Conservation (phyloP, 2,797 vertebrate genomes). For the Arnoldichthys spilopterus region DNA sequence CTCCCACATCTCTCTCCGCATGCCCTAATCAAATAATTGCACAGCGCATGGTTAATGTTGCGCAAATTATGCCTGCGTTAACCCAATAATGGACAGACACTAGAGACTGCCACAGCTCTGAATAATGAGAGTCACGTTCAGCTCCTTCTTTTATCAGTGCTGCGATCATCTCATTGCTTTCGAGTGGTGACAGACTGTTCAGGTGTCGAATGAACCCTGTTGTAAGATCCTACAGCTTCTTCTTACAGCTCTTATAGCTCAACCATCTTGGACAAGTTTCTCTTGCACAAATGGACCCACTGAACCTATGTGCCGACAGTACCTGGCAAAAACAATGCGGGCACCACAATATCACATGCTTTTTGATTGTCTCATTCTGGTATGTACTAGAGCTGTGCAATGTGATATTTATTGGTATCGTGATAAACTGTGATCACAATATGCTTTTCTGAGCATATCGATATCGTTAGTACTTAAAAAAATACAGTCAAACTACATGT, state of each 20-base stretch:
- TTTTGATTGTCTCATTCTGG: no score
- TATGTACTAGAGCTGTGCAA: no score
- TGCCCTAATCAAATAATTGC: slow-evolving; percentile 63
- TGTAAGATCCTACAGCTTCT: neutral
- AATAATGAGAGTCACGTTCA: slow-evolving; percentile 29
- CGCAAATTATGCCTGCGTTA: slow-evolving; percentile 54
- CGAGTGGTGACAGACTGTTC: neutral
- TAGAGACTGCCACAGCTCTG: slow-evolving; percentile 24
- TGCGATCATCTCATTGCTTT: neutral
- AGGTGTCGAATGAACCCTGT: neutral
- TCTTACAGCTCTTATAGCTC: neutral
- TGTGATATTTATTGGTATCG: no score
- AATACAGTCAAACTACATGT: no score
- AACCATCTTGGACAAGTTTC: neutral
- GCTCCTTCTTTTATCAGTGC: slow-evolving; percentile 16
- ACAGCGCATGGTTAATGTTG: slow-evolving; percentile 54
- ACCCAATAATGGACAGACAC: slow-evolving; percentile 55
- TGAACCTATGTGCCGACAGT: no score
- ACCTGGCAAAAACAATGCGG: no score
- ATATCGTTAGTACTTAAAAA: no score
- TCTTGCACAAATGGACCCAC: neutral
- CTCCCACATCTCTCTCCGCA: slow-evolving; percentile 51
- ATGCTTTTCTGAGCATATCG: no score
- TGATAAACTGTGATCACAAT: no score
- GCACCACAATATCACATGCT: no score